phyloP scores from a whole-genome alignment of 2,797 vertebrate species.

The Danio tinwini region DNA sequence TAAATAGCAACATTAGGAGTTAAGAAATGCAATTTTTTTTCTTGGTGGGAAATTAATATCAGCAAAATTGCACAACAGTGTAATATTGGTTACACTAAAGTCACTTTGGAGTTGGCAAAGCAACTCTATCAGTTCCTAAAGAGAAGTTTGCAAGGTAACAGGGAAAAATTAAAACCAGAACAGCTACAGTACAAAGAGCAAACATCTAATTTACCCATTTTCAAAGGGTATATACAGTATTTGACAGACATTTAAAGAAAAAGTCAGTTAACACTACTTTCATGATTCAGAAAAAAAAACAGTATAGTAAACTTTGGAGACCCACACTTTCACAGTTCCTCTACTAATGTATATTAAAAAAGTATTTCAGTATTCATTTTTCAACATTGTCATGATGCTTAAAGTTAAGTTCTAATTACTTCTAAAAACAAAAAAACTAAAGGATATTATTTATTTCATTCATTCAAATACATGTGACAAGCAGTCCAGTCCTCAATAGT shows the following conservation, averaged over 20 bases:
- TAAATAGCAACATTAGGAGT: no score
- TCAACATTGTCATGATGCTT: constrained; percentile 16
- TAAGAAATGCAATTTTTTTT: no score
- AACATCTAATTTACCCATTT: constrained; percentile 35
- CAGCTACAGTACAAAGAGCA: constrained; percentile 37
- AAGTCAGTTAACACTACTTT: constrained; percentile 31
- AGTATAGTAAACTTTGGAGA: constrained; percentile 12
- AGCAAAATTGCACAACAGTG: constrained; percentile 27
- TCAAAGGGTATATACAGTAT: constrained; percentile 41
- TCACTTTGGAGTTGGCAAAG: constrained; percentile 1
- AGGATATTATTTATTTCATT: constrained; percentile 21
- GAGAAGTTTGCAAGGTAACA: neutral
- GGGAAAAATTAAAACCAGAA: constrained; percentile 12
- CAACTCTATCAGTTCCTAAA: neutral
- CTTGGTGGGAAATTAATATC: neutral
- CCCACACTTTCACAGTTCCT: constrained; percentile 45
- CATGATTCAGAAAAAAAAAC: constrained; percentile 13
- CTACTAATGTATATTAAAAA: constrained; percentile 31
- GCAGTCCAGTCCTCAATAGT: constrained; percentile 8
- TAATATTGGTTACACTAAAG: neutral
- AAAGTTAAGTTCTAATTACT: constrained; percentile 24
- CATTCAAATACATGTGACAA: constrained; percentile 6
- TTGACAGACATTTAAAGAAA: constrained; percentile 26
- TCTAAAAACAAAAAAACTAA: constrained; percentile 17
- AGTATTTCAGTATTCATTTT: constrained; percentile 9